These are phyloP conservation scores for Hyla sarda DNA, from an alignment of 2,113 vertebrate genomes.

Conservation along the genomic window DNA sequence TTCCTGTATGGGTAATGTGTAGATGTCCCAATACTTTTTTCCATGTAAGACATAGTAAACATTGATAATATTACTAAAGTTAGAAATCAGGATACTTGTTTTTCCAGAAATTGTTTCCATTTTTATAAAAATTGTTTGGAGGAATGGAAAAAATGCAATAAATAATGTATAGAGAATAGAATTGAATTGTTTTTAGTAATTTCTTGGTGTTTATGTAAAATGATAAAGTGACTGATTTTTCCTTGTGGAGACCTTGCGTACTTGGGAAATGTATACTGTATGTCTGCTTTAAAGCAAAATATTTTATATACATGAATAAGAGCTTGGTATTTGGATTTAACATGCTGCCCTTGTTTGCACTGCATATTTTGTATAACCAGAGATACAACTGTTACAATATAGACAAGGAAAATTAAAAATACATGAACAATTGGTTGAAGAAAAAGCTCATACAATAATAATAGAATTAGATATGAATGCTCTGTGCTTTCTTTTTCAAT, in stretches of 20 bases:
- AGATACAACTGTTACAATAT: background rate
- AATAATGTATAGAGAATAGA: background rate
- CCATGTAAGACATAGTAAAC: background rate
- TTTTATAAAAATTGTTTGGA: background rate
- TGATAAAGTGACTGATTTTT: background rate
- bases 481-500: background rate
- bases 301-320: background rate
- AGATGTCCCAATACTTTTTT: too few relatives aligned
- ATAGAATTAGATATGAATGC: conserved; percentile 12
- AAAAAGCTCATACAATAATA: conserved; percentile 38
- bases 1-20: too few relatives aligned
- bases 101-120: background rate
- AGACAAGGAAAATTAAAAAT: conserved; percentile 10
- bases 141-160: background rate
- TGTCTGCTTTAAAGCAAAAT: background rate
- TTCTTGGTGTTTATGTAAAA: background rate
- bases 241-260: background rate
- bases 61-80: background rate
- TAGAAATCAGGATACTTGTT: background rate
- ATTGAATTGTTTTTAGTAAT: background rate
- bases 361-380: background rate
- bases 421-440: conserved; percentile 25
- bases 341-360: background rate
- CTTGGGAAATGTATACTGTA: background rate
- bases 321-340: background rate